Percentiles rank a stretch among this genome's conserved stretches.
These are phyloP conservation scores for Sandelia bainsii DNA, from an alignment of 2,797 vertebrate species.

Conservation along the genomic window DNA sequence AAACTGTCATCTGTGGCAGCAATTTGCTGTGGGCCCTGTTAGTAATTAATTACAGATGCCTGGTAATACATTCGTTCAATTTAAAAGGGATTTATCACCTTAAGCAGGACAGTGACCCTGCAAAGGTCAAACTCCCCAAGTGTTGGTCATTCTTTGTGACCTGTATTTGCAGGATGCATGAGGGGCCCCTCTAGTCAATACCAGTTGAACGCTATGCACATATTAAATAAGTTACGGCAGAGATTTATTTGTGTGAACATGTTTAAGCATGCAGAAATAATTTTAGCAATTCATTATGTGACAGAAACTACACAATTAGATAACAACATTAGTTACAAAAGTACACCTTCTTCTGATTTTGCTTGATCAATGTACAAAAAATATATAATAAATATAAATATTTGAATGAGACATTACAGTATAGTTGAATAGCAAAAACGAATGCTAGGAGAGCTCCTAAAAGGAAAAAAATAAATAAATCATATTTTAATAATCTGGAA, in stretches of 20 bases:
- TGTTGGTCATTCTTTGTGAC: slow-evolving; percentile 53
- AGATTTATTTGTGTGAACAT: slow-evolving; percentile 24
- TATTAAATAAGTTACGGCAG: slow-evolving; percentile 46
- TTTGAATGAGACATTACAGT: neutral
- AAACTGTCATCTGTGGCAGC: slow-evolving; percentile 68
- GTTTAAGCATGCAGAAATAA: neutral
- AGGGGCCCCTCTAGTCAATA: slow-evolving; percentile 52
- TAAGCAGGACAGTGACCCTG: slow-evolving; percentile 55
- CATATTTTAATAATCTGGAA: neutral
- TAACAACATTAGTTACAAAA: neutral
- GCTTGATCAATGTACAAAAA: too few species aligned
- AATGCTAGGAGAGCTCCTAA: neutral
- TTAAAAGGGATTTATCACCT: slow-evolving; percentile 36
- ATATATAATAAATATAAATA: neutral
- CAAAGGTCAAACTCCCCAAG: slow-evolving; percentile 69
- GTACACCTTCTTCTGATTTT: neutral
- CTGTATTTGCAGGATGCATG: slow-evolving; percentile 38
- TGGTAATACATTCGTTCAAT: slow-evolving; percentile 65
- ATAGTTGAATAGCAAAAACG: neutral
- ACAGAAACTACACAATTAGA: neutral
- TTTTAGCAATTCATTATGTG: neutral
- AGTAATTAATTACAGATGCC: slow-evolving; percentile 77
- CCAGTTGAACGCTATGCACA: slow-evolving; percentile 60
- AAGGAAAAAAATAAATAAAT: neutral
- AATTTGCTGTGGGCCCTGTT: slow-evolving; percentile 56